Percentiles rank a stretch among this genome's conserved stretches.
phyloP scores from a whole-genome alignment of 2,797 vertebrate genomes.

The Naso thynnoides region DNA sequence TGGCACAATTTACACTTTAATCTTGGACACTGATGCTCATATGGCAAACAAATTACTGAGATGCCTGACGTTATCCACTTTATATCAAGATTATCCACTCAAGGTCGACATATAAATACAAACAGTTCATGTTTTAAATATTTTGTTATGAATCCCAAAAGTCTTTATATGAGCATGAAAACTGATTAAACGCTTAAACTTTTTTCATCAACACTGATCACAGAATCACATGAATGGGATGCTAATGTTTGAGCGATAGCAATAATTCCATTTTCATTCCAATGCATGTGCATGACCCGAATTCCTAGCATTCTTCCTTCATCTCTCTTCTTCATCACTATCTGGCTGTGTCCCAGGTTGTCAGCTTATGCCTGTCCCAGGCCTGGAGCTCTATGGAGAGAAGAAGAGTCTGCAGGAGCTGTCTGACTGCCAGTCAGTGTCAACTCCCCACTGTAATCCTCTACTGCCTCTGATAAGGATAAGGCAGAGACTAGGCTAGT shows the following conservation, averaged over 20 bases:
- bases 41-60: background rate
- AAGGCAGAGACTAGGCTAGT: constrained; percentile 30
- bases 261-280: constrained; percentile 20
- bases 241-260: constrained; percentile 6
- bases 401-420: constrained; percentile 68
- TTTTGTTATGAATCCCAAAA: background rate
- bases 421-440: constrained; percentile 75
- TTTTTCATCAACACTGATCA: background rate
- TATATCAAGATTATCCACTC: background rate
- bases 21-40: background rate
- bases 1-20: background rate
- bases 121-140: background rate
- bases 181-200: background rate
- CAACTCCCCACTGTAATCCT: constrained; percentile 75
- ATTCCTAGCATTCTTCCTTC: constrained; percentile 54
- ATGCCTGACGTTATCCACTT: background rate
- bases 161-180: background rate
- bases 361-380: constrained; percentile 73
- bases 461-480: constrained; percentile 62
- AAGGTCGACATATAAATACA: constrained; percentile 6
- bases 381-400: constrained; percentile 61
- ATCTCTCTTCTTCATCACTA: constrained; percentile 54
- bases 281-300: constrained; percentile 29
- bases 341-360: constrained; percentile 70
- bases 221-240: constrained; percentile 14